Evolutionary conservation across 2,113 vertebrate genomes (phyloP), one percentile per base, ranked within the genome.

Genomic region (Tyto alba): DNA sequence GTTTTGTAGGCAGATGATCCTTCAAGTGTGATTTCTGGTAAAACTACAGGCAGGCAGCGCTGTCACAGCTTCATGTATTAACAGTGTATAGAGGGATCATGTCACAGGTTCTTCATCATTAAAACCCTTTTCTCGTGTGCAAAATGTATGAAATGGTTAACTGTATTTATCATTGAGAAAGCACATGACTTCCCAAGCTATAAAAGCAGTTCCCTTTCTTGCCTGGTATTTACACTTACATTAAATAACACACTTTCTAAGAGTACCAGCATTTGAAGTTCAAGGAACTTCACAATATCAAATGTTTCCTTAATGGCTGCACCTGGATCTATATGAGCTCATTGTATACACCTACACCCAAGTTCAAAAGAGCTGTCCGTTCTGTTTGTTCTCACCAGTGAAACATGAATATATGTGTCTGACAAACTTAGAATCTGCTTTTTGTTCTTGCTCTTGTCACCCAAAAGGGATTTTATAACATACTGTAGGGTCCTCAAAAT

Each of bases 361-460:
- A 45, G 81, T 90, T 95, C 92, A 96, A 93, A 94, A 34, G 85
- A 85, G 21, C 72, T 18, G 40, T 66, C 93, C 63, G 69, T 56
- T 88, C 98, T 98, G 98, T 67, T 97, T 98, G 97, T 97, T 97
- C 90, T 98, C 98, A 97, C 77, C 62, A 53, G 38, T 29, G 71
- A 81, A 85, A 93, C 40, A 7, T 2, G 85, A 89, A 73, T 85
- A 22, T 69, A 50, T 52, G 75, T 7, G 48, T n/a, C 82, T 80
- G 62, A 80, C 91, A 96, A 81, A 94, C 66, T 53, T n/a, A 45
- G 50, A 79, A 90, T 91, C 97, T 91, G 97, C 86, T 96, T 97
- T 98, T 95, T 96, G 96, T 96, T 96, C 97, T 94, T 83, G 56
- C 86, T 95, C 90, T 87, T 90, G 94, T 95, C 97, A 95, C 85